Evolutionary conservation across 2,797 vertebrate species (phyloP).

Genomic region (Lepilemur septentrionalis): DNA sequence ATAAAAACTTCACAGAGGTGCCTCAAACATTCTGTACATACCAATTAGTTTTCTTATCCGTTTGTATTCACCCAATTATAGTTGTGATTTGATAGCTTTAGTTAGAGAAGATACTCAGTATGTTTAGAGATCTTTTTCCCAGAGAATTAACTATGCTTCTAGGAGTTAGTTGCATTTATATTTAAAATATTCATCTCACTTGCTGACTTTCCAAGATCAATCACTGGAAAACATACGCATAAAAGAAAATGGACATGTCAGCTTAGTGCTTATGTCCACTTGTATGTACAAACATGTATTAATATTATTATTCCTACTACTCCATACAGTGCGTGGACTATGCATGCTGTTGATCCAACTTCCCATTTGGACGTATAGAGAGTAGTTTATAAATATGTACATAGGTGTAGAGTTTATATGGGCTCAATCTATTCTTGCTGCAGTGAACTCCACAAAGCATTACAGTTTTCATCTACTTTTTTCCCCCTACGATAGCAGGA

Average conservation of each 20-base stretch:
- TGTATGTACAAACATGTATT: neutral
- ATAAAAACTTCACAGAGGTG: neutral
- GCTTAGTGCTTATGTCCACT: neutral
- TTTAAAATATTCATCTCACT: slow-evolving; percentile 56
- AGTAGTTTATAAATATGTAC: neutral
- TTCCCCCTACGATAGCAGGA: neutral
- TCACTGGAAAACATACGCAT: neutral
- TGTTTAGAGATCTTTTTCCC: neutral
- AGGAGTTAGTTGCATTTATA: neutral
- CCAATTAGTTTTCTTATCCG: slow-evolving; percentile 26
- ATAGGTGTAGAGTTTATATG: neutral
- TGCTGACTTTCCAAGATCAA: slow-evolving; percentile 38
- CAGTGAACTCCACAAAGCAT: neutral
- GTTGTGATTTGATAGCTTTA: neutral
- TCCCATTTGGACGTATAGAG: neutral
- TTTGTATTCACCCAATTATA: slow-evolving; percentile 17
- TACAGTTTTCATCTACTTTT: neutral
- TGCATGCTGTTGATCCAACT: neutral
- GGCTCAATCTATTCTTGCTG: neutral
- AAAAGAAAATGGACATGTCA: slow-evolving; percentile 19
- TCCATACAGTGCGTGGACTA: neutral
- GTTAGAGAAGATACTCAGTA: neutral
- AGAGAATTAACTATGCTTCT: neutral
- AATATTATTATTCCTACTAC: neutral
- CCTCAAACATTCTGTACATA: neutral